Evolutionary conservation across 2,888 invertebrate species (phyloP), one percentile per base, ranked within the genome.

Genomic region (Mesoligia furuncula): DNA sequence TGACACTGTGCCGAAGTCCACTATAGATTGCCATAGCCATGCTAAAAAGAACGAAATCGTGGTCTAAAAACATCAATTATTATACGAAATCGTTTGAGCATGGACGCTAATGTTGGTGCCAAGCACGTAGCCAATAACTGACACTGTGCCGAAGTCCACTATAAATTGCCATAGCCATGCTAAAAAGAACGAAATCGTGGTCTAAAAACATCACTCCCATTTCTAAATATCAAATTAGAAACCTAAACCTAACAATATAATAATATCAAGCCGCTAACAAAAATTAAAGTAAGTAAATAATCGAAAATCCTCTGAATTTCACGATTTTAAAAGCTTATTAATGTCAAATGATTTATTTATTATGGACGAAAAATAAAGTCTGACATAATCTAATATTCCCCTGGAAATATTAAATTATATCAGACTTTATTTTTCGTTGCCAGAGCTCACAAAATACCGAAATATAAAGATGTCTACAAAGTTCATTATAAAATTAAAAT

Each of bases 391-490:
- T 42, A 42, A 42, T 42, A 42, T 42, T 42, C 42, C 11, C 81
- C 31, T 17, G 48, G 8, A 48, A 68, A 69, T 71, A 68, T 74
- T 61, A 77, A 83, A 81, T 85, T 81, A 74, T 57, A 72, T 51
- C 51, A 48, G 65, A 66, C 39, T 61, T 54, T 39, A 73, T 61
- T 64, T 81, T 80, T 81, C 51, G 24, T 64, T 39, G 31, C 1
- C 24, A 80, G 15, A 39, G 13, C 54, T 15, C n/a, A 17, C 31
- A 15, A 36, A 24, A 83, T 31, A 39, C n/a, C 7, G 36, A 54
- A 83, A 51, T 36, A 51, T 51, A 81, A 42, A 61, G 2, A 51
- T 42, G n/a, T 13, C 20, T 17, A 39, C n/a, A 48, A 57, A n/a
- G 74, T 27, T 73, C 15, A 73, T 15, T 15, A 24, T 54, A 54